Conservation (phyloP, 2,888 invertebrate species). For the Diabrotica balteata region DNA sequence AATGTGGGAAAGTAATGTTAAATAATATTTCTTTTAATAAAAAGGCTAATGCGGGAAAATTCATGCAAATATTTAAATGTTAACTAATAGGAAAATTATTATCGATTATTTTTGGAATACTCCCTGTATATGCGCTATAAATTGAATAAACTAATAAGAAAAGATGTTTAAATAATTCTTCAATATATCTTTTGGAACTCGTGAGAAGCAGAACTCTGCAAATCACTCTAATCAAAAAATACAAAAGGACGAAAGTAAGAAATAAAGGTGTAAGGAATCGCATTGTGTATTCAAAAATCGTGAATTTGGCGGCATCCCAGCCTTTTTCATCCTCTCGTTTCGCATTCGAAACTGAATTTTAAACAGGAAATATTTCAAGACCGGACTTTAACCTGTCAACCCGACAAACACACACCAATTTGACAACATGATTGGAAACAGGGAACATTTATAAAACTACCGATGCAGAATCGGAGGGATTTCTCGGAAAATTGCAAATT, state of each 20-base stretch:
- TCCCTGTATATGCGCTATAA: no score
- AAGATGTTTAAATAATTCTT: no score
- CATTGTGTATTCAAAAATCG: slow-evolving; percentile 44
- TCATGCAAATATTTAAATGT: no score
- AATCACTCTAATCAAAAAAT: slow-evolving; percentile 10
- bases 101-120: no score
- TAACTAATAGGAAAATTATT: no score
- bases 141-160: no score
- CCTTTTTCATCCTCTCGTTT: slow-evolving; percentile 36
- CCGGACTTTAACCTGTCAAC: slow-evolving; percentile 53
- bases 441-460: slow-evolving; percentile 45
- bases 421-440: slow-evolving; percentile 55
- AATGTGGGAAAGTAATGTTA: no score
- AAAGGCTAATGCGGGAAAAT: no score
- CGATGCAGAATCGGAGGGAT: slow-evolving; percentile 16
- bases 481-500: not conserved
- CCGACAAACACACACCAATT: slow-evolving; percentile 49
- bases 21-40: no score
- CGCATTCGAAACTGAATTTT: slow-evolving; percentile 52
- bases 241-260: slow-evolving; percentile 8
- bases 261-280: slow-evolving; percentile 34
- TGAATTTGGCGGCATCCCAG: slow-evolving; percentile 41
- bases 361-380: slow-evolving; percentile 54
- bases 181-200: no score
- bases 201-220: slow-evolving; percentile 3